Base-by-base conservation (phyloP, 2,113 vertebrate species). In the Syngnathus typhle region DNA sequence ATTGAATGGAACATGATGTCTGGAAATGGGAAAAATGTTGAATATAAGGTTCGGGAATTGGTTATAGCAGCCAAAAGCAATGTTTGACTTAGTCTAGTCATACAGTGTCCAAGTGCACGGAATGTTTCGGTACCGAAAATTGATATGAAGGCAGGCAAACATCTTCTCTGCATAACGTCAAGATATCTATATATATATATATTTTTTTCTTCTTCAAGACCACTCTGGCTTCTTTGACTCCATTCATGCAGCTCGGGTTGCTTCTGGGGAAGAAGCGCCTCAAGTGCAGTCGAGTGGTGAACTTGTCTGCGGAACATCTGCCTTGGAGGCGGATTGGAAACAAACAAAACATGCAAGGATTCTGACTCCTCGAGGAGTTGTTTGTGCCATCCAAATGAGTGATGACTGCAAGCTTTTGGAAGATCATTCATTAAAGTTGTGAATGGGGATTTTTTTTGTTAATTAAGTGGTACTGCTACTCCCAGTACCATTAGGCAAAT, bases 381-480 rank as follows among this genome's bases (percentile, higher is more conserved):
- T 61, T 61, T 61, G 39, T 43, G 60, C 41, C 39, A 16, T 44
- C n/a, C 7, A 23, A 44, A 62, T 8, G 60, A 62, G 41, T 58
- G 27, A 36, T 58, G 55, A 58, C 1, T 21, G 54, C 11, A 56
- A 56, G 21, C 10, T 32, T 58, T 58, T 36, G 49, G n/a, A 51
- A 51, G 49, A 1, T n/a, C 18, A n/a, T 19, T 51, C 49, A 51
- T 51, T 51, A n/a, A 51, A 51, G 49, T 19, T n/a, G 10, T n/a
- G 19, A 51, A 19, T 19, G 9, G 46, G 7, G 47, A 19, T 49
- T 18, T 49, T 21, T 49, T 3, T 49, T 19, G 6, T 49, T n/a
- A 52, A n/a, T 51, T 21, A 21, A 52, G 7, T 51, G 3, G n/a
- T n/a, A 9, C 10, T n/a, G 19, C 19, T 51, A n/a, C 3, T 52